Conservation (phyloP, 2,797 vertebrate genomes). For the Microctenopoma lineatum region DNA sequence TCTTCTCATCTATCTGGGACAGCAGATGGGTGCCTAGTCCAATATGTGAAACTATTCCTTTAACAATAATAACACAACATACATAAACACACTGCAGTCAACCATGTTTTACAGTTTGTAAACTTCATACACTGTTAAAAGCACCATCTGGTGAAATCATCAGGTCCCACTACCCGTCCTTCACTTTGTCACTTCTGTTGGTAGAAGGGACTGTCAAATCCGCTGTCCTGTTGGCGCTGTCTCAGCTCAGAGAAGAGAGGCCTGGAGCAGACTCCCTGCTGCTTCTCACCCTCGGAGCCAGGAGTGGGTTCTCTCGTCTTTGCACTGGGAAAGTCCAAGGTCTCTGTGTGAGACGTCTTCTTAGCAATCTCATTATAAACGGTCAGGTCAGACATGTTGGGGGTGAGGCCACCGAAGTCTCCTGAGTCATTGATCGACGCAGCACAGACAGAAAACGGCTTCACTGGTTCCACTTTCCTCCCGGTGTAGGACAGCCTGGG, state of each 20-base stretch:
- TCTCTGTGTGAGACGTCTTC: conserved; percentile 33
- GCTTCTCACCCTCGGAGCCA: conserved; percentile 72
- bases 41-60: conserved; percentile 1
- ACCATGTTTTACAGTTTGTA: conserved; percentile 28
- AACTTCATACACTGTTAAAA: conserved; percentile 31
- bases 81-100: conserved; percentile 9
- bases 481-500: conserved; percentile 27
- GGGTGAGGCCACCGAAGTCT: conserved; percentile 60
- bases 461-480: conserved; percentile 59
- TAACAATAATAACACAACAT: conserved; percentile 5
- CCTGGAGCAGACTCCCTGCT: conserved; percentile 39
- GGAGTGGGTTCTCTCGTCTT: conserved; percentile 72
- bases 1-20: conserved; percentile 1
- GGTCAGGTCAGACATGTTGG: conserved; percentile 69
- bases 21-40: background rate
- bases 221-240: conserved; percentile 80
- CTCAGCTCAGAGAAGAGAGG: conserved; percentile 77
- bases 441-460: conserved; percentile 50
- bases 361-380: conserved; percentile 76
- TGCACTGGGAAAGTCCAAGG: background rate
- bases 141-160: conserved; percentile 23
- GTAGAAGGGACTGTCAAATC: conserved; percentile 80
- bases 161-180: background rate
- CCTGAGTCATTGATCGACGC: conserved; percentile 13
- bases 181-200: conserved; percentile 64